Base-by-base conservation (phyloP, 2,797 vertebrate species). In the Periophthalmus magnuspinnatus region DNA sequence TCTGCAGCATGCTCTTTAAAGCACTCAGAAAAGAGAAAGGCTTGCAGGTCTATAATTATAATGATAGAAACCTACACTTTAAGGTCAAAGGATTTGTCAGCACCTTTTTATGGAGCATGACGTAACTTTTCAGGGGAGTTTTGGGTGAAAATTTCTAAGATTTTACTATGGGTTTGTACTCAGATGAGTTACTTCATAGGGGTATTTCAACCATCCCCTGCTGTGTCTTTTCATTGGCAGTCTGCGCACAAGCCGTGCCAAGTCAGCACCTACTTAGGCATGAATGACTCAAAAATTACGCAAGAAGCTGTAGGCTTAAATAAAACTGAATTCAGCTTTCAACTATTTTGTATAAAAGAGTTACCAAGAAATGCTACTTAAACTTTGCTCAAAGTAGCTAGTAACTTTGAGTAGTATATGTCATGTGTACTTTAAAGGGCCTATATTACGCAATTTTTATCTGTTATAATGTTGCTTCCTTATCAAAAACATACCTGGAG, bases 51-150 rank as follows among this genome's bases (percentile, higher is more conserved):
- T 86, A 69, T 89, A 85, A 89, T 91, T 86, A 84, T 38, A 67
- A 58, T 69, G 68, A 81, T 28, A 75, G 45, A 88, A 86, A 81
- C 78, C 65, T 80, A 76, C 83, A 88, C 81, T 91, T 89, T 79
- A 41, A 17, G 79, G 62, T 74, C 58, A 52, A 57, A 74, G 11
- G 72, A 82, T 81, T 81, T 80, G 79, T 88, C 70, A 73, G 65
- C 6, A 57, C 66, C 74, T 72, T 72, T 72, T 81, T 68, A 74
- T 77, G 78, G 70, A 5, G 5, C 57, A 24, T 75, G 74, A 78
- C 34, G 50, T 48, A 65, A 52, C 5, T 8, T 73, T 67, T 24
- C 2, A 32, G 0, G 0, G 55, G 47, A 63, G 48, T 70, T 45
- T 45, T 64, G 14, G n/a, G 14, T 24, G 56, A 64, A 57, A 41